phyloP scores from a whole-genome alignment of 2,113 vertebrate genomes.

The Otus sunia region DNA sequence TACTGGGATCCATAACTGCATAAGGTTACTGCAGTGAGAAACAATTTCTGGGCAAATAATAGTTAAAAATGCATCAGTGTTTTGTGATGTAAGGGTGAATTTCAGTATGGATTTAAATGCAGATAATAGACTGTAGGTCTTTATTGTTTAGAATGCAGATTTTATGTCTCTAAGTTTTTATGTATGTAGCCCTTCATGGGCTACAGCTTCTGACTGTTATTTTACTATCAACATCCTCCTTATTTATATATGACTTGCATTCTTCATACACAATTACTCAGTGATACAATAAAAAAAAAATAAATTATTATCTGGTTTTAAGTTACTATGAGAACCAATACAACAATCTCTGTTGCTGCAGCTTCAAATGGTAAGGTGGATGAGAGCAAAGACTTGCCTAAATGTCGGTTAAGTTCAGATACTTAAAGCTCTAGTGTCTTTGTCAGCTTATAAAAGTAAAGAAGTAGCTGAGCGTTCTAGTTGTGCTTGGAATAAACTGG shows the following conservation, averaged over 20 bases:
- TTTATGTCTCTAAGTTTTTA: not conserved
- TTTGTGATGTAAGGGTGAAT: not conserved
- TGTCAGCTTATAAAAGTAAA: not conserved
- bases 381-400: not conserved
- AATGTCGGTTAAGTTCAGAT: not conserved
- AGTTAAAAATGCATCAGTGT: not conserved
- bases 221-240: not conserved
- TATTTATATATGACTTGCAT: not conserved
- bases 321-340: not conserved
- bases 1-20: not conserved
- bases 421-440: not conserved
- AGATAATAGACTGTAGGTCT: not conserved
- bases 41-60: not conserved
- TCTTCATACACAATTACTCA: not conserved
- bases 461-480: not conserved
- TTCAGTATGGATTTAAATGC: not conserved
- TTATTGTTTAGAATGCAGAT: not conserved
- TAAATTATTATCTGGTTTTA: not conserved
- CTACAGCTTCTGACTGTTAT: not conserved
- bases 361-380: not conserved
- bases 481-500: not conserved
- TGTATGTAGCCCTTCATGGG: fast-evolving
- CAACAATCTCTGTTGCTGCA: not conserved
- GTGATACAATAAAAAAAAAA: not conserved
- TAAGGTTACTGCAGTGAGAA: not conserved